These are phyloP conservation scores for Alsophila aescularia DNA, from an alignment of 2,888 invertebrate genomes.

Conservation along the genomic window DNA sequence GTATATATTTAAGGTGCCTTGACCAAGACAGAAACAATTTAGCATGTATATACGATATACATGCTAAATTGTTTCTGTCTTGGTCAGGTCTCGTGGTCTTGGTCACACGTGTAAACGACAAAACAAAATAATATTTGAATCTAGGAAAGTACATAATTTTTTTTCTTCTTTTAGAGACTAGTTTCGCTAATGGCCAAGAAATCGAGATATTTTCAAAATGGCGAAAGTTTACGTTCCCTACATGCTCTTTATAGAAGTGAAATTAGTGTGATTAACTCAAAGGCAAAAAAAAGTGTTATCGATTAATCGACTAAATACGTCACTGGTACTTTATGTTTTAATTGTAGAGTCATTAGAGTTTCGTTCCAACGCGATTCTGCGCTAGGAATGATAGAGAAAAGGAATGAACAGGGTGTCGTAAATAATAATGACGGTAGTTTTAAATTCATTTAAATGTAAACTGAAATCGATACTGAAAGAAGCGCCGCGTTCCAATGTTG, in stretches of 20 bases:
- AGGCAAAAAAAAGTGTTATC: slow-evolving; percentile 6
- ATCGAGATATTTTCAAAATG: too few relatives aligned
- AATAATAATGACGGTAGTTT: slow-evolving; percentile 39
- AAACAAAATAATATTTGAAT: too few relatives aligned
- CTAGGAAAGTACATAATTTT: too few relatives aligned
- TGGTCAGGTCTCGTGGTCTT: too few relatives aligned
- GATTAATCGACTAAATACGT: slow-evolving; percentile 13
- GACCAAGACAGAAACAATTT: too few relatives aligned
- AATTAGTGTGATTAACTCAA: background rate
- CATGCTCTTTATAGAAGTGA: background rate
- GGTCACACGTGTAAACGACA: too few relatives aligned
- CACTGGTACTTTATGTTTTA: slow-evolving; percentile 35
- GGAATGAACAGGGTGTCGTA: slow-evolving; percentile 67
- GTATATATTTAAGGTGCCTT: too few relatives aligned
- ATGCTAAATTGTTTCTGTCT: too few relatives aligned
- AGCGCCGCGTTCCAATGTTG: slow-evolving; percentile 49
- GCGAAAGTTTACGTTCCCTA: too few relatives aligned
- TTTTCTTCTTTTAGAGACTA: too few relatives aligned
- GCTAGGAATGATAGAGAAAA: slow-evolving; percentile 36
- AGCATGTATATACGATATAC: too few relatives aligned
- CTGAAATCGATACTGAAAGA: slow-evolving; percentile 43
- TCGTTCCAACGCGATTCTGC: slow-evolving; percentile 30
- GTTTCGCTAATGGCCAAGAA: too few relatives aligned
- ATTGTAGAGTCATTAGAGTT: slow-evolving; percentile 34
- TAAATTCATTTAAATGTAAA: slow-evolving; percentile 16